Conservation (phyloP, 2,888 invertebrate species). For the Zygaena filipendulae region DNA sequence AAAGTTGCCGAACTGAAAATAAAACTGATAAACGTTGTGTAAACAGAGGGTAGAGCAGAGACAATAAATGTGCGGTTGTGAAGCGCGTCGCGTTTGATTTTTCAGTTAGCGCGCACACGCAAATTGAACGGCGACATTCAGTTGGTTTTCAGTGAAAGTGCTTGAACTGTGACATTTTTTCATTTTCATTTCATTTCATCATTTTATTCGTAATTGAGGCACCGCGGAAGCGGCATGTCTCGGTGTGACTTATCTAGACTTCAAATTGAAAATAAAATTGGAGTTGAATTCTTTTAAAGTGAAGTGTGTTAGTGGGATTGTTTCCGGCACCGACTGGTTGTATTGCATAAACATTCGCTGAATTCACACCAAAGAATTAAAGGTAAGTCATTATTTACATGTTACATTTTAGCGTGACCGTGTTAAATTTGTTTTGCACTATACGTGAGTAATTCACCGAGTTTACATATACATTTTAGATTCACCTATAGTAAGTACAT, state of each 20-base stretch:
- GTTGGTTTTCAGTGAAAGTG: constrained; percentile 52
- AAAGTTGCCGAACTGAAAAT: constrained; percentile 8
- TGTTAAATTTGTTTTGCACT: constrained; percentile 16
- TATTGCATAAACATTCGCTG: constrained; percentile 19
- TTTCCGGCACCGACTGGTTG: constrained; percentile 23
- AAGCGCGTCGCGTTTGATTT: constrained; percentile 41
- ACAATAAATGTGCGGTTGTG: constrained; percentile 24
- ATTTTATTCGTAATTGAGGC: constrained; percentile 37
- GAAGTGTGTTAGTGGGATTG: constrained; percentile 55
- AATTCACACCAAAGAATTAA: constrained; percentile 51
- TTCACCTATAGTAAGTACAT: no score
- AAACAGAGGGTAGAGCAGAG: constrained; percentile 13
- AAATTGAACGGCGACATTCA: constrained; percentile 33
- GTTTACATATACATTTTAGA: no score
- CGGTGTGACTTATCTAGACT: constrained; percentile 3
- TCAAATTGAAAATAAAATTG: constrained; percentile 34
- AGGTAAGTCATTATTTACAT: constrained; percentile 36
- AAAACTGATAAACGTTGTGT: constrained; percentile 9
- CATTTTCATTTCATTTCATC: no score
- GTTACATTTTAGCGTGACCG: constrained; percentile 12
- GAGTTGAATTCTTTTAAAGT: constrained; percentile 40
- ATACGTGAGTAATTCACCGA: constrained; percentile 4
- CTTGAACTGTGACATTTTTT: constrained; percentile 55
- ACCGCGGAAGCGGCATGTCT: constrained; percentile 28
- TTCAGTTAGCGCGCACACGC: constrained; percentile 42